These are phyloP conservation scores for Tenthredo scrophulariae DNA, from an alignment of 2,888 invertebrate genomes.

Conservation along the genomic window DNA sequence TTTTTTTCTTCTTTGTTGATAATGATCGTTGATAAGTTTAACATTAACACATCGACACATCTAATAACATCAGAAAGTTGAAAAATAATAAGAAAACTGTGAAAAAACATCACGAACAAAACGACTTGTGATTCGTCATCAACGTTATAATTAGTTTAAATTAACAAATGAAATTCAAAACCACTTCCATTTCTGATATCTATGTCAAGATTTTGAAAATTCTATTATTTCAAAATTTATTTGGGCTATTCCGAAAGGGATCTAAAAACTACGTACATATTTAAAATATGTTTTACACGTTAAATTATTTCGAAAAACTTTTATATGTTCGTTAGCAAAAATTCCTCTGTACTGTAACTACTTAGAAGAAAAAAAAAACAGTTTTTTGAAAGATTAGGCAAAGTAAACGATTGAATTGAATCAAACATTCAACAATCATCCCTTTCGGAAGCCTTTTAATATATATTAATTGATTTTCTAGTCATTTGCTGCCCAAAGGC, in stretches of 20 bases:
- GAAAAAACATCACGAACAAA: neutral
- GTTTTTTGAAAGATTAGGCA: neutral
- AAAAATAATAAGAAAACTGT: slow-evolving; percentile 28
- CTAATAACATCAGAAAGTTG: neutral
- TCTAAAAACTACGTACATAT: neutral
- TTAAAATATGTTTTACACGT: neutral
- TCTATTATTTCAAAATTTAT: neutral
- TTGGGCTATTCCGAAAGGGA: neutral
- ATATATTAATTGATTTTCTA: slow-evolving; percentile 15
- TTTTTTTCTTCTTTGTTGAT: neutral
- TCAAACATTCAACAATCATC: neutral
- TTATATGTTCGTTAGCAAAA: neutral
- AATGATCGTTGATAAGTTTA: slow-evolving; percentile 21
- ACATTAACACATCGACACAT: slow-evolving; percentile 33
- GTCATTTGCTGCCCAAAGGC: neutral
- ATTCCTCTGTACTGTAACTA: neutral
- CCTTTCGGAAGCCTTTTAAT: slow-evolving; percentile 10
- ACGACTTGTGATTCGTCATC: neutral
- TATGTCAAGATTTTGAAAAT: neutral
- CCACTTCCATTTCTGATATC: neutral
- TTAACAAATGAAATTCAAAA: slow-evolving; percentile 1
- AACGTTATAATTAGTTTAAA: neutral
- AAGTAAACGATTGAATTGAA: neutral
- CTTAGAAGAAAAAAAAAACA: neutral
- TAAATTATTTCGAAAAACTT: neutral